A percentile compares a stretch with the other conserved stretches of the same genome.
Conservation (phyloP, 2,888 invertebrate genomes). For the Mechanitis mazaeus region DNA sequence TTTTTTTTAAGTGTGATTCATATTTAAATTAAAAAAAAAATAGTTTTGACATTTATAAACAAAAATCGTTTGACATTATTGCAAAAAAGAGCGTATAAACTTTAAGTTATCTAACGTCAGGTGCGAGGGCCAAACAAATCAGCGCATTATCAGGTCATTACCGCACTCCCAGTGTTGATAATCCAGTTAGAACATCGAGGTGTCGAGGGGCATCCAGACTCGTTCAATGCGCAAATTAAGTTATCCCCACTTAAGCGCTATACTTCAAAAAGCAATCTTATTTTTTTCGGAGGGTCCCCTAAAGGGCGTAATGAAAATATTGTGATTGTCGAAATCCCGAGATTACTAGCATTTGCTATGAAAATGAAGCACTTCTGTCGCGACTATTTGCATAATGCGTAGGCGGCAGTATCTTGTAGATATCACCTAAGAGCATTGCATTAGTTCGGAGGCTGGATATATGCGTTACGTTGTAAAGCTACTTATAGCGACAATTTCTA, state of each 20-base stretch:
- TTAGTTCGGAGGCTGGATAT: neutral
- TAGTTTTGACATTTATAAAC: too few relatives aligned
- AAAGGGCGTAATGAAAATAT: constrained; percentile 38
- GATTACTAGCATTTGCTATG: constrained; percentile 25
- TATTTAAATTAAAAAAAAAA: too few relatives aligned
- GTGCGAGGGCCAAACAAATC: constrained; percentile 32
- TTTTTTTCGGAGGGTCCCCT: constrained; percentile 35
- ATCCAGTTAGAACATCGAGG: constrained; percentile 46
- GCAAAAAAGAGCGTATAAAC: neutral
- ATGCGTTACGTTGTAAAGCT: too few relatives aligned
- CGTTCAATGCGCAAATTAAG: constrained; percentile 45
- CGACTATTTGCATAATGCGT: constrained; percentile 14
- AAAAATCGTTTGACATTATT: too few relatives aligned
- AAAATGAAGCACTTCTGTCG: constrained; percentile 14
- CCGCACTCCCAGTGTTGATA: constrained; percentile 44
- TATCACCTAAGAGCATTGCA: neutral
- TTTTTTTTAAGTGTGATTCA: too few relatives aligned
- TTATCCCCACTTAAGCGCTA: constrained; percentile 49
- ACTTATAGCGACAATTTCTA: too few relatives aligned
- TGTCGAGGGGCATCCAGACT: constrained; percentile 37
- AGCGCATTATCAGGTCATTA: constrained; percentile 44
- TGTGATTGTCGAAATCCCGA: constrained; percentile 32
- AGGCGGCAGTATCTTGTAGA: neutral
- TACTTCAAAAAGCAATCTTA: constrained; percentile 52
- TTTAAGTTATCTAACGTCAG: constrained; percentile 5